Conservation (phyloP, 2,888 invertebrate species). For the Sarcophaga subvicina region DNA sequence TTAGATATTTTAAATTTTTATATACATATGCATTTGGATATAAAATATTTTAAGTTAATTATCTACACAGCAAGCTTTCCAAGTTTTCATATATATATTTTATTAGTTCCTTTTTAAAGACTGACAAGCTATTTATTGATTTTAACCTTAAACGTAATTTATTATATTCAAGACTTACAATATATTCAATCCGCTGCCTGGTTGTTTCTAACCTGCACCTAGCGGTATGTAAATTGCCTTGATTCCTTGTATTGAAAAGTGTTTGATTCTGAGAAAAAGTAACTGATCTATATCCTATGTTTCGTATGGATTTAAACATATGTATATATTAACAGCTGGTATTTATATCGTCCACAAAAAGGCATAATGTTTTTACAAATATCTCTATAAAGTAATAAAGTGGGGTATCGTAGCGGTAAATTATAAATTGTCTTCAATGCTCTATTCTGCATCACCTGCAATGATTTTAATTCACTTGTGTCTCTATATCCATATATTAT, state of each 20-base stretch:
- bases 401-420: neutral
- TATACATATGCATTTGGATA: too few species aligned
- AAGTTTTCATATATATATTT: neutral
- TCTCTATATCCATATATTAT: neutral
- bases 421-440: neutral
- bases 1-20: too few species aligned
- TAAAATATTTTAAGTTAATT: neutral
- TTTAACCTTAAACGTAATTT: constrained; percentile 4
- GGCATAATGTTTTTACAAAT: neutral
- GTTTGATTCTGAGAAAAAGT: neutral
- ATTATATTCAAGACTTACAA: constrained; percentile 2
- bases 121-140: constrained; percentile 4
- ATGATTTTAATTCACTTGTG: neutral
- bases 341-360: neutral
- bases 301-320: neutral
- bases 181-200: neutral
- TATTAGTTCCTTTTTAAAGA: neutral
- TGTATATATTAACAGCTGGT: neutral
- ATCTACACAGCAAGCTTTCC: neutral
- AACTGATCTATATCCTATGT: neutral
- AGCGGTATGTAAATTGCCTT: neutral
- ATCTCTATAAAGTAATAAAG: neutral
- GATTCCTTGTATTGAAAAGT: neutral
- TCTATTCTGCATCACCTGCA: neutral
- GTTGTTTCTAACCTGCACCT: constrained; percentile 9